Evolutionary conservation across 2,797 vertebrate species (phyloP), one percentile per base, ranked within the genome.

Genomic region (Linurgus olivaceus): DNA sequence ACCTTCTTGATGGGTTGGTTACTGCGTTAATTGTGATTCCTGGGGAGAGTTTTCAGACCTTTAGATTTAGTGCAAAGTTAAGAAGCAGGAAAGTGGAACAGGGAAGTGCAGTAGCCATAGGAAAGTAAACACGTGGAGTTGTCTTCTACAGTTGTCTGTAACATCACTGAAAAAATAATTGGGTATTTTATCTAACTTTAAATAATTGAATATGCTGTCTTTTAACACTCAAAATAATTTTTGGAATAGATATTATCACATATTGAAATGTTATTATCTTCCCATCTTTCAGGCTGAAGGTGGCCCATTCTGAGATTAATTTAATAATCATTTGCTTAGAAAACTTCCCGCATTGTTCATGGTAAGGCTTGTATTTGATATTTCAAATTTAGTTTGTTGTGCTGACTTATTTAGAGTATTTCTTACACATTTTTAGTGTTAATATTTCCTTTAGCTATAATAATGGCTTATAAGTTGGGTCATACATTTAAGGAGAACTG

Each of bases 331-430:
- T 92, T 96, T 96, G 72, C 81, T 96, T 87, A 97, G 97, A 97
- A 96, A 95, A 97, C 92, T 95, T 95, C 88, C 97, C 94, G 74
- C 97, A 26, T 98, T 98, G 97, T 98, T 98, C 98, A 98, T 98
- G 98, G 98, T 98, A 98, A 86, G 97, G 51, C 84, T 85, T 91
- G 15, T 57, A 77, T 88, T 86, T 84, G 37, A 31, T 96, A 45
- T 52, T 76, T 93, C 26, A 10, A 28, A 9, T 66, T 81, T 84
- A 54, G 17, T 65, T 80, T 65, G 20, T 55, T 12, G 1, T 37
- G 16, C 42, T 83, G 47, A 19, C 1, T 11, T 5, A 6, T 70
- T 75, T 63, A 51, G 20, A 63, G 13, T 59, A 57, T 57, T 63
- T 88, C 12, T 50, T 62, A 31, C 0, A 23, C 4, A 2, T 51